Conservation (phyloP, 2,113 vertebrate genomes). For the Saguinus imperator region DNA sequence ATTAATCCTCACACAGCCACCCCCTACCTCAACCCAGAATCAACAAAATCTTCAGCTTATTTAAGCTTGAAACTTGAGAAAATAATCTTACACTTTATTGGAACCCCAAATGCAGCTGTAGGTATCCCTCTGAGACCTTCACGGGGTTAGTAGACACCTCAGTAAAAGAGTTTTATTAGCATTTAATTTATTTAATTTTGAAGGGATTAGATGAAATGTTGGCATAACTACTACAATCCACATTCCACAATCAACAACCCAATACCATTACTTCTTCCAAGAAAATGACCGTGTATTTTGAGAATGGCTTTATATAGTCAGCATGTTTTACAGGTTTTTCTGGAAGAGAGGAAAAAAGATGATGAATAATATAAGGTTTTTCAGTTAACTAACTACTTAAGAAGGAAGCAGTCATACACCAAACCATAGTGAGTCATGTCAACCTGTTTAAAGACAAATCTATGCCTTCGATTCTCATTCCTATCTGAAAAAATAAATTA, state of each 20-base stretch:
- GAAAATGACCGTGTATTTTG: conserved; percentile 59
- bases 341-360: neutral
- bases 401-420: conserved; percentile 57
- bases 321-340: conserved; percentile 62
- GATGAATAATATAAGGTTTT: conserved; percentile 74
- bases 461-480: conserved; percentile 40
- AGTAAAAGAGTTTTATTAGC: conserved; percentile 76
- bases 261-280: conserved; percentile 62
- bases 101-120: conserved; percentile 66
- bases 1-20: conserved; percentile 44
- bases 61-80: conserved; percentile 79
- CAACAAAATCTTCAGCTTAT: conserved; percentile 73
- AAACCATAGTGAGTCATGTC: conserved; percentile 74
- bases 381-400: conserved; percentile 71
- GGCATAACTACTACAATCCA: conserved; percentile 50
- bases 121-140: conserved; percentile 56
- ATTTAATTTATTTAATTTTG: conserved; percentile 84
- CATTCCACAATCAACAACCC: conserved; percentile 61
- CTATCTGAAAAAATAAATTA: conserved; percentile 60
- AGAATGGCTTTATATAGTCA: conserved; percentile 58
- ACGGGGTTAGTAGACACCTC: conserved; percentile 68
- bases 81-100: conserved; percentile 72
- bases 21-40: conserved; percentile 49
- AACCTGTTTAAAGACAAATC: conserved; percentile 62
- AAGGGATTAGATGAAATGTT: conserved; percentile 78